Evolutionary conservation across 2,888 invertebrate genomes (phyloP).

Genomic region (Camponotus fellah): DNA sequence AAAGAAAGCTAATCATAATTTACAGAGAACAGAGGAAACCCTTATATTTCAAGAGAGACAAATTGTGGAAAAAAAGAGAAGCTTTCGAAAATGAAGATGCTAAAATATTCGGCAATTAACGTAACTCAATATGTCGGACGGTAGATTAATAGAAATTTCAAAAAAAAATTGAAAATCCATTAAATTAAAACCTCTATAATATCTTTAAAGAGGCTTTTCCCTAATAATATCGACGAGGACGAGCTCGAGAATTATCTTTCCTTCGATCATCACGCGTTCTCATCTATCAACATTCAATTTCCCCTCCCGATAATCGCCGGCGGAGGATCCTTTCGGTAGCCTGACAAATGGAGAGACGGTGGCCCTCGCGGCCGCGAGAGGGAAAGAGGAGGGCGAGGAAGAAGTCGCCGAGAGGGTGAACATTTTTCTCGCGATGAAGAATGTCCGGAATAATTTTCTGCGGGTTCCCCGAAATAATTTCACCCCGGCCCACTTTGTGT

Average conservation of each 20-base stretch:
- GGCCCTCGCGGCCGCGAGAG: neutral
- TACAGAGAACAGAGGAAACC: neutral
- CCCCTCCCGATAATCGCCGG: conserved; percentile 7
- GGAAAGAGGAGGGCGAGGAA: neutral
- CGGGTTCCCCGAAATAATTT: conserved; percentile 64
- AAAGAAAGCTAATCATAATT: neutral
- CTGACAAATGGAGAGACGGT: conserved; percentile 35
- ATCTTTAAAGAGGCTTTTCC: neutral
- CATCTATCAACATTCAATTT: conserved; percentile 54
- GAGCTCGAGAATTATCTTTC: conserved; percentile 2
- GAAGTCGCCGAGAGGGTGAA: conserved; percentile 45
- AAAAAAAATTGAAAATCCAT: neutral
- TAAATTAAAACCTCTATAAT: neutral
- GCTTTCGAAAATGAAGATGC: neutral
- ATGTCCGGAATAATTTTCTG: conserved; percentile 63
- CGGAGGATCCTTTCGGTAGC: conserved; percentile 22
- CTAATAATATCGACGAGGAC: conserved; percentile 20
- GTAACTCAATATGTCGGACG: neutral
- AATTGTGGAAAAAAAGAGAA: neutral
- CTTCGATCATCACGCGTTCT: conserved; percentile 37
- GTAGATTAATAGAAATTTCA: neutral
- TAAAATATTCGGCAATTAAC: neutral
- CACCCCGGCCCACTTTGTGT: conserved; percentile 52
- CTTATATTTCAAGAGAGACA: neutral
- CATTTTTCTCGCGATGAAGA: conserved; percentile 55